phyloP scores from a whole-genome alignment of 2,888 invertebrate species.

The Smittia sp. region DNA sequence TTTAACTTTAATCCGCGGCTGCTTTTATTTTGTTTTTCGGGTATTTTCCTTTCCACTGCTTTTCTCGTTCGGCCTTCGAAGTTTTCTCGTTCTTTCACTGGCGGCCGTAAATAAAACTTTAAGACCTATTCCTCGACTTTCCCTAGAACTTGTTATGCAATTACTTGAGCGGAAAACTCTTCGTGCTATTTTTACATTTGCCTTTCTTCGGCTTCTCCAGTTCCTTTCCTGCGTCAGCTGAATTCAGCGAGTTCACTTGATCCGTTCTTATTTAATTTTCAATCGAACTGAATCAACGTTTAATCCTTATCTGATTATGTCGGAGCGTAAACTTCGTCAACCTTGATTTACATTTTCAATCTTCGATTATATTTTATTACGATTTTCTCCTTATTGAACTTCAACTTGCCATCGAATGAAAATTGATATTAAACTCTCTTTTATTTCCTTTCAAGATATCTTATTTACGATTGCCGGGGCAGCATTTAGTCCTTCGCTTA shows the following conservation, averaged over 20 bases:
- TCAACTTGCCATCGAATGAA: not conserved
- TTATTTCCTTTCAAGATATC: not conserved
- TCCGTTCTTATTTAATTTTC: constrained; percentile 20
- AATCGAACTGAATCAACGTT: constrained; percentile 26
- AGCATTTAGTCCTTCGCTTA: constrained; percentile 33
- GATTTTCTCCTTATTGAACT: not conserved
- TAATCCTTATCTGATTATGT: constrained; percentile 31
- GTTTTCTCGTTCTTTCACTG: not conserved
- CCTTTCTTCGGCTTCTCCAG: not conserved
- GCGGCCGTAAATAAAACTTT: constrained; percentile 22
- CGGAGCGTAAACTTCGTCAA: not conserved
- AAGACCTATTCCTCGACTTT: not conserved
- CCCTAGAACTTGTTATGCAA: constrained; percentile 30
- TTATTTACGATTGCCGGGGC: not conserved
- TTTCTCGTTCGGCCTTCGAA: not conserved
- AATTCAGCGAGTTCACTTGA: not conserved
- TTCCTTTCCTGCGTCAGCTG: not conserved
- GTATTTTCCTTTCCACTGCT: not conserved
- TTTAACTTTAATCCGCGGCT: constrained; percentile 25
- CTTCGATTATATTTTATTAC: not conserved
- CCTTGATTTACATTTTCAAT: not conserved
- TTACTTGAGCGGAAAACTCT: constrained; percentile 36
- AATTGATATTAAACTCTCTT: constrained; percentile 14
- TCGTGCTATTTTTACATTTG: constrained; percentile 2
- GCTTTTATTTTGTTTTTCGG: not conserved